Evolutionary conservation across 2,113 vertebrate species (phyloP).

Genomic region (Leucopsar rothschildi): DNA sequence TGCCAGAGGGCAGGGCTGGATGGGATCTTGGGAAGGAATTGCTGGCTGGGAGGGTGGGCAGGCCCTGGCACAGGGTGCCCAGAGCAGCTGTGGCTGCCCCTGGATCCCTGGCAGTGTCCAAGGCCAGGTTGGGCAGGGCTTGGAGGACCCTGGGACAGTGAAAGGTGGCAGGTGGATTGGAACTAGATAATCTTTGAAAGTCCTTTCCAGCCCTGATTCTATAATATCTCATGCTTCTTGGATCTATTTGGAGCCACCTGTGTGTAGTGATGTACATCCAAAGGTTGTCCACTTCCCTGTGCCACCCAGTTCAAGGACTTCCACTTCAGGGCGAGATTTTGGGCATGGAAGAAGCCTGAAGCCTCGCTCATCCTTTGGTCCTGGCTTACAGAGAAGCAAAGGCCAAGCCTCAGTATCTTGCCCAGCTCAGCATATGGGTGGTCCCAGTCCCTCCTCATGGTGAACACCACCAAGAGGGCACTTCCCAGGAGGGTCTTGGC

Average conservation of each 20-base stretch:
- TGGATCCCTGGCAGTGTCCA: background rate
- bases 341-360: background rate
- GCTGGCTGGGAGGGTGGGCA: rapidly evolving
- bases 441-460: background rate
- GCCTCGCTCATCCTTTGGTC: background rate
- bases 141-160: rapidly evolving
- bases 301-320: rapidly evolving
- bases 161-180: rapidly evolving
- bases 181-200: background rate
- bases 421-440: background rate
- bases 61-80: background rate
- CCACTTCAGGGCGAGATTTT: background rate
- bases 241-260: background rate
- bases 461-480: background rate
- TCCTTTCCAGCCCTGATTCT: background rate
- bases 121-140: rapidly evolving
- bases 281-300: background rate
- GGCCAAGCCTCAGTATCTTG: background rate
- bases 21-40: background rate
- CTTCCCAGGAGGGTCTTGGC: background rate
- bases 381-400: background rate
- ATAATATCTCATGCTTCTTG: rapidly evolving
- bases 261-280: background rate
- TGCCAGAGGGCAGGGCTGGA: rapidly evolving
- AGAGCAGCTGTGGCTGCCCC: background rate